Percentiles rank a stretch among this genome's conserved stretches.
These are phyloP conservation scores for Larimichthys crocea DNA, from an alignment of 2,113 vertebrate species.

Conservation along the genomic window DNA sequence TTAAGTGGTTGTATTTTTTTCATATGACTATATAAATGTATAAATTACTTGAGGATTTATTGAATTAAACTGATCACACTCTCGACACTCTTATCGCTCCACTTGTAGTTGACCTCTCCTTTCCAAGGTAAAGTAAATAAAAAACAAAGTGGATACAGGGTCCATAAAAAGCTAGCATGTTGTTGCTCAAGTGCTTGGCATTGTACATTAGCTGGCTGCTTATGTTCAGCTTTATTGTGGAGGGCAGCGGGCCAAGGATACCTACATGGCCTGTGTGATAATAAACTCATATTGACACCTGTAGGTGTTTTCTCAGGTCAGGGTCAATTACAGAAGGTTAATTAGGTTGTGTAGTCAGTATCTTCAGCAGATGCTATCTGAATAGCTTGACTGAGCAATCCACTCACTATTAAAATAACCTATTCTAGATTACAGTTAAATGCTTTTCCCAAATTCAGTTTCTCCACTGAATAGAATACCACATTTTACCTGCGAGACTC, in stretches of 20 bases:
- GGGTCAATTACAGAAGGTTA: not conserved
- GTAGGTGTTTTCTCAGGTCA: constrained; percentile 13
- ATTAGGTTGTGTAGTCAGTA: not conserved
- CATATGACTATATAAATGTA: no score
- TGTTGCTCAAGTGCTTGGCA: constrained; percentile 22
- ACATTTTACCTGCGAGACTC: not conserved
- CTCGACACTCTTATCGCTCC: not conserved
- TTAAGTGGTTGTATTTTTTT: not conserved
- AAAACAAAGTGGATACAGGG: not conserved
- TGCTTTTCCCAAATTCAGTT: not conserved
- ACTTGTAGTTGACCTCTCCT: constrained; percentile 16
- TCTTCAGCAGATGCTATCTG: not conserved
- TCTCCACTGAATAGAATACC: not conserved
- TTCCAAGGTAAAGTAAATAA: constrained; percentile 33
- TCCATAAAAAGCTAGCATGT: constrained; percentile 42
- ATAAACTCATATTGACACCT: not conserved
- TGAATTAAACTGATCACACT: not conserved
- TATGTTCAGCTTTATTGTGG: constrained; percentile 11
- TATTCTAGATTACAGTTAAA: not conserved
- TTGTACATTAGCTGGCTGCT: constrained; percentile 25
- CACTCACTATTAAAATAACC: not conserved
- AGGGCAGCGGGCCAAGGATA: constrained; percentile 29
- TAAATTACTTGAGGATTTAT: not conserved
- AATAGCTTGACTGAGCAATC: not conserved
- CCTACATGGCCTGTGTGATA: constrained; percentile 2